phyloP scores from a whole-genome alignment of 2,797 vertebrate species.

The Chelmon rostratus region DNA sequence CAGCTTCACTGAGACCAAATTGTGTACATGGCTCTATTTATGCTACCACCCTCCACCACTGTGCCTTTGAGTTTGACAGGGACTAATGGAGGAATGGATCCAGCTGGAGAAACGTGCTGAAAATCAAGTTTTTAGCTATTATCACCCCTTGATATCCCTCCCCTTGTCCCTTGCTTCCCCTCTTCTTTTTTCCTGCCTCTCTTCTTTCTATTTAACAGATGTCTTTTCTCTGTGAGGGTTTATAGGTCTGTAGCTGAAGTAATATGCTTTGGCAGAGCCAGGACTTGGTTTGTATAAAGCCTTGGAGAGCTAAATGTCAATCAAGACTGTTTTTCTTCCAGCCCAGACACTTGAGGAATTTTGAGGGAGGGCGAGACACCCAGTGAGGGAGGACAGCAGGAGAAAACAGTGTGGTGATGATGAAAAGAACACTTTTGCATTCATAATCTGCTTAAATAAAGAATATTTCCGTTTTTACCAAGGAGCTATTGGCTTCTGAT shows the following conservation, averaged over 20 bases:
- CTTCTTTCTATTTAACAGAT: constrained; percentile 74
- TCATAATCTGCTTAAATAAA: constrained; percentile 39
- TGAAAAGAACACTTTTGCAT: constrained; percentile 48
- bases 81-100: constrained; percentile 60
- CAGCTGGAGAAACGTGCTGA: constrained; percentile 71
- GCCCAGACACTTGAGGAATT: constrained; percentile 82
- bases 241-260: constrained; percentile 81
- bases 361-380: constrained; percentile 77
- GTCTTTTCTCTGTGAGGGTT: constrained; percentile 74
- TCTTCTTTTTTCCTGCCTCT: constrained; percentile 40
- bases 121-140: constrained; percentile 75
- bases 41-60: constrained; percentile 38
- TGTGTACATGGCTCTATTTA: constrained; percentile 44
- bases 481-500: neutral
- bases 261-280: constrained; percentile 80
- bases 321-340: constrained; percentile 83
- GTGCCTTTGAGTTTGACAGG: constrained; percentile 45
- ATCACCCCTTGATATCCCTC: constrained; percentile 73
- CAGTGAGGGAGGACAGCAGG: constrained; percentile 58
- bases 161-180: constrained; percentile 57
- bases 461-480: constrained; percentile 9
- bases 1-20: constrained; percentile 35
- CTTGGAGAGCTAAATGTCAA: constrained; percentile 83
- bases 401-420: constrained; percentile 51
- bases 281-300: constrained; percentile 77